These are phyloP conservation scores for Calidris pugnax DNA, from an alignment of 2,113 vertebrate species.

Conservation along the genomic window DNA sequence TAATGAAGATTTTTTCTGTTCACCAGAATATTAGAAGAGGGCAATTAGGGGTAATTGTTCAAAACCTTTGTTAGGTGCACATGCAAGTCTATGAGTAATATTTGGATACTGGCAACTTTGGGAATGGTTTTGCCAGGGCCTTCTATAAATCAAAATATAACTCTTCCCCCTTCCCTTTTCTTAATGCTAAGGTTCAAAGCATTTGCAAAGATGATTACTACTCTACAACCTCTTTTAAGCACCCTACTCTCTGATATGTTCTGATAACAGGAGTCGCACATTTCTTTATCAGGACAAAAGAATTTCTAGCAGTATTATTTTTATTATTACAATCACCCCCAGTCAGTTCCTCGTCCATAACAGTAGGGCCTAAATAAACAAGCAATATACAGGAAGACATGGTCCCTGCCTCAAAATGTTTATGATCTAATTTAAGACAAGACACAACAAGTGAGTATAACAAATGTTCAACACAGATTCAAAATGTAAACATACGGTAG, in stretches of 20 bases:
- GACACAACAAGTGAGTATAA: slow-evolving; percentile 64
- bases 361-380: slow-evolving; percentile 10
- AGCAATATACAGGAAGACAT: not conserved
- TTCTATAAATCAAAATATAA: slow-evolving; percentile 1
- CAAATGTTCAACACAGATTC: slow-evolving; percentile 63
- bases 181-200: slow-evolving; percentile 9
- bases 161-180: not conserved
- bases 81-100: not conserved
- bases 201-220: not conserved
- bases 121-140: not conserved
- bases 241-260: not conserved
- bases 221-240: slow-evolving; percentile 15
- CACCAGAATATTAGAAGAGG: slow-evolving; percentile 33
- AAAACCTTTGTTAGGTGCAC: slow-evolving; percentile 5
- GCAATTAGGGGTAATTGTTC: slow-evolving; percentile 32
- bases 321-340: not conserved
- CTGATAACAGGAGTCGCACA: not conserved
- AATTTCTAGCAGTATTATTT: not conserved
- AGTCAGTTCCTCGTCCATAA: not conserved
- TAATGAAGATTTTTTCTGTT: slow-evolving; percentile 41
- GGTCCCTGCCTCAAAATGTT: slow-evolving; percentile 46
- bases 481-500: slow-evolving; percentile 69
- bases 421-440: slow-evolving; percentile 68
- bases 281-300: slow-evolving; percentile 33
- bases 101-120: not conserved